Conservation (phyloP, 1,140 invertebrate genomes). For the Neodiprion virginianus region DNA sequence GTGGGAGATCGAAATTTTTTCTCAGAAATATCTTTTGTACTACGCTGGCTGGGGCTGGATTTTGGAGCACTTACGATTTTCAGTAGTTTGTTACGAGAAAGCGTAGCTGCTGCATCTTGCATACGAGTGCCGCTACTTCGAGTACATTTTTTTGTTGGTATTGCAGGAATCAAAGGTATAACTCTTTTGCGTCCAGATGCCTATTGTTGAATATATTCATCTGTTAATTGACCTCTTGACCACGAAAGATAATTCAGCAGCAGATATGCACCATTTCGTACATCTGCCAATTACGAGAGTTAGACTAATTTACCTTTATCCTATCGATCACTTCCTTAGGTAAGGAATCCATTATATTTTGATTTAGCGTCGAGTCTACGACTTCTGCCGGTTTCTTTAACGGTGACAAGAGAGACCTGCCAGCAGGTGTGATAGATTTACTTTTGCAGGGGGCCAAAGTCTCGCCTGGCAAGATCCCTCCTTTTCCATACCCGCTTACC, state of each 20-base stretch:
- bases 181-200: constrained; percentile 57
- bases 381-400: constrained; percentile 34
- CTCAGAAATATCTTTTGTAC: too few species aligned
- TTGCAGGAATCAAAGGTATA: constrained; percentile 60
- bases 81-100: constrained; percentile 49
- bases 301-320: constrained; percentile 55
- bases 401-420: constrained; percentile 24
- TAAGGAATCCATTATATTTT: constrained; percentile 52
- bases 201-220: constrained; percentile 34
- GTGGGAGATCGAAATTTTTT: constrained; percentile 3
- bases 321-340: constrained; percentile 61
- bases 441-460: not conserved
- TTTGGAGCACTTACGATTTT: constrained; percentile 43
- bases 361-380: constrained; percentile 41
- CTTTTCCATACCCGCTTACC: not conserved
- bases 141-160: constrained; percentile 46
- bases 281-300: not conserved
- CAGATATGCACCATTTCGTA: not conserved
- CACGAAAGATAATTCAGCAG: not conserved
- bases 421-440: constrained; percentile 8
- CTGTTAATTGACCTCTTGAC: not conserved
- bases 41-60: not conserved
- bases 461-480: not conserved
- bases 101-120: constrained; percentile 47
- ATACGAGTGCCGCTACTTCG: constrained; percentile 48